A percentile compares a stretch with the other conserved stretches of the same genome.
Conservation (phyloP, 2,113 vertebrate species). For the Cyanoderma ruficeps region DNA sequence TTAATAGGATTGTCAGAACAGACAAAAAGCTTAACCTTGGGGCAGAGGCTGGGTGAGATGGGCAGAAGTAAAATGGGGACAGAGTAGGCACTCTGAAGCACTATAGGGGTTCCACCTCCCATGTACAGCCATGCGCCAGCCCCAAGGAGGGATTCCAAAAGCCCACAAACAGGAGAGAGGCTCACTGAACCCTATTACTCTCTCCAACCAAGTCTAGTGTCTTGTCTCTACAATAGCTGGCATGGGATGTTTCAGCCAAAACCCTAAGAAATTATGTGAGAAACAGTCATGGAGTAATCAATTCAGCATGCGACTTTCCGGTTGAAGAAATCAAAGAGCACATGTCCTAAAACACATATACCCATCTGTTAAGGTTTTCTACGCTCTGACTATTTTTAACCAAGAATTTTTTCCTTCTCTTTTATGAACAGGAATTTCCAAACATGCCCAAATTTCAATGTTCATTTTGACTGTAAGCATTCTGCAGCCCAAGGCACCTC, state of each 20-base stretch:
- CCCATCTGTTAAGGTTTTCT: background rate
- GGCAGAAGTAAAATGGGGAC: background rate
- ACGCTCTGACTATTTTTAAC: background rate
- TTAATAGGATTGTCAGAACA: background rate
- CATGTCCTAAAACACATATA: background rate
- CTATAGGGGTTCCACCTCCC: background rate
- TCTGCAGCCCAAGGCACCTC: background rate
- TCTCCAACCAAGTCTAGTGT: background rate
- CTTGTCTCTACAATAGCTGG: background rate
- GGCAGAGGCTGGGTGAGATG: background rate
- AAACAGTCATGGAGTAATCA: background rate
- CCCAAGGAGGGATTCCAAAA: rapidly evolving
- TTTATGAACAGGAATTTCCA: background rate
- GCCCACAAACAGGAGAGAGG: background rate
- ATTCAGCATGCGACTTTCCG: background rate
- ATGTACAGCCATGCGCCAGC: rapidly evolving
- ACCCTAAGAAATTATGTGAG: background rate
- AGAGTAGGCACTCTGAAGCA: rapidly evolving
- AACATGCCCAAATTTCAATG: background rate
- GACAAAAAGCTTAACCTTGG: background rate
- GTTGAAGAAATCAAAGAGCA: background rate
- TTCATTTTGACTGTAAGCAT: background rate
- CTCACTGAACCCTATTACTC: background rate
- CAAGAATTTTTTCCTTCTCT: background rate
- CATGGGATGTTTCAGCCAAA: background rate